Percentiles rank a stretch among this genome's conserved stretches.
Evolutionary conservation across 2,888 invertebrate species (phyloP).

Genomic region (Drosophila paranaensis): DNA sequence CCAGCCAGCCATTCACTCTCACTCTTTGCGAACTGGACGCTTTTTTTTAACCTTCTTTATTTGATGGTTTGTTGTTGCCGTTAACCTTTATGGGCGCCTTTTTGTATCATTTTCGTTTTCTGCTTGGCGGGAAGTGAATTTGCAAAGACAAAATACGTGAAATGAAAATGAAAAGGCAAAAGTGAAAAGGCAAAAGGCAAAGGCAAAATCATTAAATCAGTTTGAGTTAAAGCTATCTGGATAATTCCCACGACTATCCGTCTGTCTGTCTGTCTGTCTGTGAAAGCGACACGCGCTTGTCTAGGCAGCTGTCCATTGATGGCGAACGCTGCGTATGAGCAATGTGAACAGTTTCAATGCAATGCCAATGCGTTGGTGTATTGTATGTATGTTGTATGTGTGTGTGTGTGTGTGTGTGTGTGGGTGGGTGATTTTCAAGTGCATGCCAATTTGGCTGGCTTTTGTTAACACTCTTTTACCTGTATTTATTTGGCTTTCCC

Average conservation of each 20-base stretch:
- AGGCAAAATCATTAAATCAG: constrained; percentile 29
- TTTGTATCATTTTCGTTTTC: constrained; percentile 10
- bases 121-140: constrained; percentile 73
- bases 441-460: constrained; percentile 64
- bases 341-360: constrained; percentile 57
- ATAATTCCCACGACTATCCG: constrained; percentile 32
- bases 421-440: constrained; percentile 64
- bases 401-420: constrained; percentile 6
- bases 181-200: background rate
- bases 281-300: constrained; percentile 38
- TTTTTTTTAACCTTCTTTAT: constrained; percentile 30
- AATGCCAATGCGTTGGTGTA: constrained; percentile 33
- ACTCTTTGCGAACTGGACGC: constrained; percentile 34
- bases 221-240: constrained; percentile 45
- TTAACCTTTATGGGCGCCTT: constrained; percentile 60
- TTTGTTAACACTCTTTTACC: constrained; percentile 58
- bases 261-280: constrained; percentile 31
- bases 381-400: constrained; percentile 15
- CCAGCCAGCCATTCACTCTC: constrained; percentile 40
- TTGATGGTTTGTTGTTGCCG: constrained; percentile 53
- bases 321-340: constrained; percentile 76
- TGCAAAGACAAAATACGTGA: constrained; percentile 44
- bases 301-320: constrained; percentile 63
- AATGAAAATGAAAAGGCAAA: constrained; percentile 5
- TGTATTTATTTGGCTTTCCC: constrained; percentile 37